Evolutionary conservation across 2,113 vertebrate genomes (phyloP), one percentile per base, ranked within the genome.

Genomic region (Takifugu bimaculatus): DNA sequence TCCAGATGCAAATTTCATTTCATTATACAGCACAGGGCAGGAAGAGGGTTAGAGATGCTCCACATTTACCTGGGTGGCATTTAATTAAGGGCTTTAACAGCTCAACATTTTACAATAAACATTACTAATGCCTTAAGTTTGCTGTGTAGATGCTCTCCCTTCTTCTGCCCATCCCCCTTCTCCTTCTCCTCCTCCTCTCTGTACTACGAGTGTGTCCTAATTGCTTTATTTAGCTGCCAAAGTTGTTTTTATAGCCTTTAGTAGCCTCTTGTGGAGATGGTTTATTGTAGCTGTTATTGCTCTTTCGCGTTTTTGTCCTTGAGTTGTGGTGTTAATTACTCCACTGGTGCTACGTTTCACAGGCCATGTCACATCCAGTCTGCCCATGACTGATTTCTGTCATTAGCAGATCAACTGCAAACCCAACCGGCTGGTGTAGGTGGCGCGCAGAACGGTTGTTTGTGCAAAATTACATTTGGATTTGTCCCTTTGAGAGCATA

Each of bases 191-290:
- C 50, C 7, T 20, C 27, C 57, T 44, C 39, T 54, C 29, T 68
- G 60, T 57, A 39, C 47, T 27, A 10, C 42, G 35, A 57, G 14
- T 44, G 45, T 59, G 68, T 63, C 71, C 77, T 75, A 80, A 75
- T 82, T 83, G 63, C 77, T 72, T 77, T 55, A 74, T 80, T 72
- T 75, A 80, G 78, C 70, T 29, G 75, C 63, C 63, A 72, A 6
- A 74, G 45, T 67, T 63, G 67, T 79, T 84, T 76, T 63, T 60
- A 26, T 12, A 48, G 44, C 3, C 57, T 59, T 72, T 85, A 80
- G 83, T 74, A 69, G 79, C 52, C 32, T 80, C 54, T 26, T 0
- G 5, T 65, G 57, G 63, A 73, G 42, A 13, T 6, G 49, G 32
- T 26, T 51, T 45, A 61, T 9, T 28, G 50, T 45, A 44, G 45